Base-by-base conservation (phyloP, 1,140 invertebrate species). In the Dendroctonus valens region DNA sequence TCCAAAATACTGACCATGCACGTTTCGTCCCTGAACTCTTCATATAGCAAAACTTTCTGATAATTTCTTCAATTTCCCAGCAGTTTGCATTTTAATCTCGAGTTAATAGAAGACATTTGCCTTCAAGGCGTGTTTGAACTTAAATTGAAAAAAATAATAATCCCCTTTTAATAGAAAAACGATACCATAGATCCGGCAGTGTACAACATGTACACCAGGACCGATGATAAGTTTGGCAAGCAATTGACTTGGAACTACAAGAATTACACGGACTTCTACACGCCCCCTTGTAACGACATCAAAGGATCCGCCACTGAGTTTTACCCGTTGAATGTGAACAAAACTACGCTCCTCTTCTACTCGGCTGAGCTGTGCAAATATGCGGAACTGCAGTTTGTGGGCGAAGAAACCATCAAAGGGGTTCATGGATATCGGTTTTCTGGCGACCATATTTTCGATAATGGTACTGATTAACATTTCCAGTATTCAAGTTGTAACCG, bases 201-300 rank as follows among this genome's bases (percentile, higher is more conserved):
- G 41, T 88, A 85, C 70, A 91, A 90, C 70, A 87, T 92, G 76
- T 85, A 83, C 37, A 91, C 89, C 0, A 90, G 90, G 0, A 79
- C 74, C 0, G 75, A 77, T 8, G 70, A 70, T 4, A 77, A 83
- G 15, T 78, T 88, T 64, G 86, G 86, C 2, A 73, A 79, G 3
- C 65, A 86, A 9, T 73, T 78, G 41, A 69, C 76, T 0, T 87
- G 85, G 85, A 85, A 87, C 68, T 77, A 83, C 58, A 75, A 70
- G 11, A 83, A 83, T 60, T 75, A 76, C 0, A 83, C 82, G 0
- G 74, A 72, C 3, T 83, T 74, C 72, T 86, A 80, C 65, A 77
- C 75, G 11, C 82, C 79, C 8, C 76, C 71, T 8, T 77, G 76
- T 55, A 73, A 70, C 37, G 68, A 72, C 0, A 78, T 87, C 3